These are phyloP conservation scores for Cryptosula pallasiana DNA, from an alignment of 2,888 invertebrate genomes.

Conservation along the genomic window DNA sequence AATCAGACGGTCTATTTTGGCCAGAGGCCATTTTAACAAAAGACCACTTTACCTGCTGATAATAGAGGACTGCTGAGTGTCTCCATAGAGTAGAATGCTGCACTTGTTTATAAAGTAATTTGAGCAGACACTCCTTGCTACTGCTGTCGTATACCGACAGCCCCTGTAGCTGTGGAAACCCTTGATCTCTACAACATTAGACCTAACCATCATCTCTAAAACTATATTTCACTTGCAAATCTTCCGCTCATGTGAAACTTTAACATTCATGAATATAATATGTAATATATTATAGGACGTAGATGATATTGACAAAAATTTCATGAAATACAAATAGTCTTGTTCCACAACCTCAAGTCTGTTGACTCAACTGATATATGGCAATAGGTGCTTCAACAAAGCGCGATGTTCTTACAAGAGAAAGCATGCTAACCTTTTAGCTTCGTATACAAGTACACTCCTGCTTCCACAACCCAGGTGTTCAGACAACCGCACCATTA, in stretches of 20 bases:
- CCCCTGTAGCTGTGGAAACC: neutral
- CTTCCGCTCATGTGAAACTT: no score
- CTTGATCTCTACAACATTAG: constrained; percentile 21
- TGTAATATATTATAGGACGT: no score
- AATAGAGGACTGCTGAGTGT: constrained; percentile 9
- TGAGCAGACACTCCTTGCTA: neutral
- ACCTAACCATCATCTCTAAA: no score
- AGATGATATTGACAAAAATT: no score
- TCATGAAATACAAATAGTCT: no score
- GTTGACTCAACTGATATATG: no score
- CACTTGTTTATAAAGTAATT: neutral
- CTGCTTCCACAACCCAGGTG: neutral
- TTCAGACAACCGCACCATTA: neutral
- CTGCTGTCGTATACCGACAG: neutral
- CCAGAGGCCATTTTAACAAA: no score
- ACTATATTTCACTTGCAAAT: no score
- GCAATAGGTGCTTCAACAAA: no score
- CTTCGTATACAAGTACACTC: neutral
- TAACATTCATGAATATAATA: no score
- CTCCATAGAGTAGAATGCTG: constrained; percentile 17
- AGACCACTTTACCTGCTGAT: constrained; percentile 9
- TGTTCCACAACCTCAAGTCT: no score
- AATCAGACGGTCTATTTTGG: no score
- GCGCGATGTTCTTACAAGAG: neutral
- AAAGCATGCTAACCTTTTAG: neutral